These are phyloP conservation scores for Platypus cylindrus DNA, from an alignment of 2,888 invertebrate species.

Conservation along the genomic window DNA sequence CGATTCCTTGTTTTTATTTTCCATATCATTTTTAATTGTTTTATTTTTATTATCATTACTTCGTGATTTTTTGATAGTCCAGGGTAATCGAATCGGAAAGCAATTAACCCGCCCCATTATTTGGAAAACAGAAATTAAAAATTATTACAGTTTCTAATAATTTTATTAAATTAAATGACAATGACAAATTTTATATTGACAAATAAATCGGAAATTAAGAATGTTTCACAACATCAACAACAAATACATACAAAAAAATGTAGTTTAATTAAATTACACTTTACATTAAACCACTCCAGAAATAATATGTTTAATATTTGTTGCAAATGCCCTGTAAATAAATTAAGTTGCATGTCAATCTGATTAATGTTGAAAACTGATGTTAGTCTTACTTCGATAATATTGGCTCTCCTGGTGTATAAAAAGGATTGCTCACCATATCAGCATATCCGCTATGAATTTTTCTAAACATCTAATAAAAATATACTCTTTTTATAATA, in stretches of 20 bases:
- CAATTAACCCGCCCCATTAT: too few species aligned
- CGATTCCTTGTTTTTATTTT: too few species aligned
- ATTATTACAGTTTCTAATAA: not conserved
- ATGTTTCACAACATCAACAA: too few species aligned
- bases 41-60: too few species aligned
- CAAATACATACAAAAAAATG: too few species aligned
- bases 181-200: not conserved
- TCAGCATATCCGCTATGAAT: slow-evolving; percentile 88
- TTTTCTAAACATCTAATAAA: slow-evolving; percentile 57
- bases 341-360: slow-evolving; percentile 6
- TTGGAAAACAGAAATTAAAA: too few species aligned
- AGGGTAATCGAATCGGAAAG: too few species aligned
- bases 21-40: too few species aligned
- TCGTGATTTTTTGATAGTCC: too few species aligned
- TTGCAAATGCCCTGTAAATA: slow-evolving; percentile 51
- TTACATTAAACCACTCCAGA: slow-evolving; percentile 27
- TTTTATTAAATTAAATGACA: not conserved
- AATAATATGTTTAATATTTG: slow-evolving; percentile 49
- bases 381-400: slow-evolving; percentile 62
- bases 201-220: too few species aligned
- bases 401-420: slow-evolving; percentile 82
- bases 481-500: slow-evolving; percentile 6
- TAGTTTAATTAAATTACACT: too few species aligned
- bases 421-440: slow-evolving; percentile 93
- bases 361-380: slow-evolving; percentile 1